These are phyloP conservation scores for Agrilus planipennis DNA, from an alignment of 1,140 invertebrate species.

Conservation along the genomic window DNA sequence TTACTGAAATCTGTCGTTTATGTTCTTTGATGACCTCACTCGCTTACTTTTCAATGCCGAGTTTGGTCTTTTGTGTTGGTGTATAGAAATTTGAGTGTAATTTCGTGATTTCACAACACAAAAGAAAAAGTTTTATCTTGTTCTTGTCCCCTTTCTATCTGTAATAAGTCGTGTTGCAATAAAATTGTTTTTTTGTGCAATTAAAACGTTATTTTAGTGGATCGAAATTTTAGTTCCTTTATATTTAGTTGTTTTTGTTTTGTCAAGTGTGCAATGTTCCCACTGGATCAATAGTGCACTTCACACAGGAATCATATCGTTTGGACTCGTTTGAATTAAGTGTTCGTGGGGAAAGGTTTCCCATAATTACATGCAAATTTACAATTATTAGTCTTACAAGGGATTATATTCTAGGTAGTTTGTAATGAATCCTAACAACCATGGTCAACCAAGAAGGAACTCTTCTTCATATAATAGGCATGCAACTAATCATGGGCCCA, in stretches of 20 bases:
- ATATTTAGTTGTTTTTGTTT: conserved; percentile 17
- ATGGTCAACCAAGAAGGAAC: conserved; percentile 31
- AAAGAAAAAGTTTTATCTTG: conserved; percentile 16
- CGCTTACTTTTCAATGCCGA: neutral
- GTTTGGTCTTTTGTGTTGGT: conserved; percentile 16
- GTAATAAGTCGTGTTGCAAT: neutral
- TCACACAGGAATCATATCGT: no score
- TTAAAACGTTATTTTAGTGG: conserved; percentile 4
- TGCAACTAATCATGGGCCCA: conserved; percentile 26
- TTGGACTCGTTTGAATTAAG: no score
- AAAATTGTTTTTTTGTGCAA: conserved; percentile 5
- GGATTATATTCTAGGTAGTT: conserved; percentile 7
- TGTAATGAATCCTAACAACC: conserved; percentile 32
- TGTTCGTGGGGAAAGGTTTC: conserved; percentile 27
- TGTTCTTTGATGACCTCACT: conserved; percentile 4
- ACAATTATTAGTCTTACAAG: no score
- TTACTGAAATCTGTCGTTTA: no score
- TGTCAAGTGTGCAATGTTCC: conserved; percentile 20
- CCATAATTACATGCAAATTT: no score
- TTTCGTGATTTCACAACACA: conserved; percentile 24
- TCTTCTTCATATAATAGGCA: conserved; percentile 31
- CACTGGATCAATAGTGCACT: conserved; percentile 26
- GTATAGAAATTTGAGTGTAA: conserved; percentile 17
- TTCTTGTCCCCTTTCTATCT: conserved; percentile 9
- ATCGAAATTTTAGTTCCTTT: neutral